Conservation (phyloP, 2,113 vertebrate genomes). For the Pedionomus torquatus region DNA sequence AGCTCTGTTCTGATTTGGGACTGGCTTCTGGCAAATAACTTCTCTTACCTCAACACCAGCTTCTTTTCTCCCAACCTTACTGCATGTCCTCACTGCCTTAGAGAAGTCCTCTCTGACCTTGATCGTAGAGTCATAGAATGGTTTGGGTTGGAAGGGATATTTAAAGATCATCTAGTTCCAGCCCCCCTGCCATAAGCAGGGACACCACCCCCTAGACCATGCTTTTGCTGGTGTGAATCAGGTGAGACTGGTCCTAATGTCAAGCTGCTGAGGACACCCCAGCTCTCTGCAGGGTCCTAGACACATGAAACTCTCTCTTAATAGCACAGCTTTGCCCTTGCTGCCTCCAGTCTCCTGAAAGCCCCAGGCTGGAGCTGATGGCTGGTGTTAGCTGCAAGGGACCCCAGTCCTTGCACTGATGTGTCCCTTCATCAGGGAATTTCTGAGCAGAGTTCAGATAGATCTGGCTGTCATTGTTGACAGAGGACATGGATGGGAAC, state of each 20-base stretch:
- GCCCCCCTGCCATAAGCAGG: no score
- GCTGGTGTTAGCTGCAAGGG: background rate
- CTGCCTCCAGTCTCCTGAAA: background rate
- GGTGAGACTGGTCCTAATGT: background rate
- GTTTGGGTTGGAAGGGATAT: no score
- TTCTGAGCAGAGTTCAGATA: background rate
- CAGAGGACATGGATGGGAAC: background rate
- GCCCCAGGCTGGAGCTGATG: background rate
- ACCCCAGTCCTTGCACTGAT: background rate
- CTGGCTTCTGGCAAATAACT: background rate
- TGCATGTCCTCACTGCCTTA: background rate
- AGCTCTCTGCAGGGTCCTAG: background rate
- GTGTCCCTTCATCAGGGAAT: background rate
- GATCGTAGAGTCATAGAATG: no score
- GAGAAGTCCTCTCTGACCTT: background rate
- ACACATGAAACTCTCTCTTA: background rate
- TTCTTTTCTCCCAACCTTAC: background rate
- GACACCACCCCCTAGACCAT: no score
- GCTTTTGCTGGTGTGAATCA: background rate
- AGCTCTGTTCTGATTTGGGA: background rate
- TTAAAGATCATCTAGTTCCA: no score
- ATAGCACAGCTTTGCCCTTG: background rate
- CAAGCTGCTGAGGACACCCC: background rate
- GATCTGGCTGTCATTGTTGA: background rate
- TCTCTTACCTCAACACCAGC: background rate